phyloP scores from a whole-genome alignment of 2,113 vertebrate species.

The Axis porcinus region DNA sequence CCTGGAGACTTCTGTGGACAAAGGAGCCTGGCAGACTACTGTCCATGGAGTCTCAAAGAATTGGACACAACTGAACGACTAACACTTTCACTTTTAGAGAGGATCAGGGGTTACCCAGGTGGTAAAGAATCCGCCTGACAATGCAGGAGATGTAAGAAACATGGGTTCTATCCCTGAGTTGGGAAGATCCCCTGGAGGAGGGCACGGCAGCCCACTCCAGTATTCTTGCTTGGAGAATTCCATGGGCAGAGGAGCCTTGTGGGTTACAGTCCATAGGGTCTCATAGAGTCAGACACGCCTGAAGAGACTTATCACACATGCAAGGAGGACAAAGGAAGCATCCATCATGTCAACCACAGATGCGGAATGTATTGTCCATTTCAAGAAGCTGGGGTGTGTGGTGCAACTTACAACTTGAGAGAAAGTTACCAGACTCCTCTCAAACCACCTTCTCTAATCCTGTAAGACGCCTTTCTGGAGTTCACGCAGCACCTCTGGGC shows the following conservation, averaged over 20 bases:
- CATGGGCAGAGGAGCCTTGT: not conserved
- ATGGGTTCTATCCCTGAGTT: not conserved
- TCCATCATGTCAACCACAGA: rapidly evolving
- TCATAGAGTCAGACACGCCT: no score
- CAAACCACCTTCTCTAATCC: rapidly evolving
- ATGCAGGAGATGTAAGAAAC: not conserved
- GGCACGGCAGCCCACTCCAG: not conserved
- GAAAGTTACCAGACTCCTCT: no score
- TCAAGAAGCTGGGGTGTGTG: rapidly evolving
- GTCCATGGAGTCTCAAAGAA: not conserved
- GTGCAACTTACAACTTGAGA: rapidly evolving
- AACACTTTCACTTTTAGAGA: not conserved
- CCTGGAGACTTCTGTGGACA: not conserved
- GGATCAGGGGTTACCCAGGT: not conserved
- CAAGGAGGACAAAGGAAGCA: not conserved
- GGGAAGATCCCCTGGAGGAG: not conserved
- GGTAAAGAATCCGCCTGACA: not conserved
- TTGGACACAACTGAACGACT: not conserved
- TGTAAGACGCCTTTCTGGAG: rapidly evolving
- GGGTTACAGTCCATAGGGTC: not conserved
- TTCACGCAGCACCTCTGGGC: rapidly evolving
- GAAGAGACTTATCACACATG: rapidly evolving
- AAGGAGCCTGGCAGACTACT: not conserved
- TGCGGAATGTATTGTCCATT: rapidly evolving
- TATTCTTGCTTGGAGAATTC: not conserved